Conservation (phyloP, 2,113 vertebrate species). For the Silurus glanis region DNA sequence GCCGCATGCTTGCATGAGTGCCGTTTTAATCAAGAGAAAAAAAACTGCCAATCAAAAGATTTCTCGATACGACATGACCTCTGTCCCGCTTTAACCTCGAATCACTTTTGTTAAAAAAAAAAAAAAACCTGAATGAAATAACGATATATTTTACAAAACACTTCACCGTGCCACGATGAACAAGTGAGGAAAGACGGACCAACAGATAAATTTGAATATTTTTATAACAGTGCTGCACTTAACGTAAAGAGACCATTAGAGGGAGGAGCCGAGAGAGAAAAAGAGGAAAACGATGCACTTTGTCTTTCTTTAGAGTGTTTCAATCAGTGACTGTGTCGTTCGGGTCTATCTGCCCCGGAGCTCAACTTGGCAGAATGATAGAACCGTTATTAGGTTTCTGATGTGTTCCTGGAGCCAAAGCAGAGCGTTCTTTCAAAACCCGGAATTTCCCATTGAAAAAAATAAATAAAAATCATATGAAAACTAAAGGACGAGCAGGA, state of each 20-base stretch:
- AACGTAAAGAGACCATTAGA: not conserved
- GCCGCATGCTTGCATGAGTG: constrained; percentile 50
- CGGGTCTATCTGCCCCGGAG: not conserved
- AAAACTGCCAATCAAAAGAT: constrained; percentile 42
- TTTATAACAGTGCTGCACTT: constrained; percentile 38
- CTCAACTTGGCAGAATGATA: not conserved
- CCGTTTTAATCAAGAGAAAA: constrained; percentile 16
- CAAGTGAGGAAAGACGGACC: constrained; percentile 37
- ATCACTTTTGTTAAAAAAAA: constrained; percentile 55
- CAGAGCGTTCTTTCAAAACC: not conserved
- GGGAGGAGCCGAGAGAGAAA: too few species aligned
- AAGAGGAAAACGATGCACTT: too few species aligned
- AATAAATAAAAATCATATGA: too few species aligned
- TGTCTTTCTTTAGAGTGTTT: too few species aligned
- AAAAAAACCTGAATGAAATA: too few species aligned
- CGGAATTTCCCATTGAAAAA: too few species aligned
- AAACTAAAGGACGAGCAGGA: too few species aligned
- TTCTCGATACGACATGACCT: constrained; percentile 26
- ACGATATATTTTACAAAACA: constrained; percentile 59
- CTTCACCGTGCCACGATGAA: constrained; percentile 52
- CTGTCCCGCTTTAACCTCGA: constrained; percentile 5
- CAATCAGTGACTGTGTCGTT: too few species aligned
- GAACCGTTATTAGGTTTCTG: not conserved
- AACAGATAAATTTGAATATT: constrained; percentile 46
- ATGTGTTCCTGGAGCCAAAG: not conserved